Conservation (phyloP, 2,113 vertebrate species). For the Seriola dumerili region DNA sequence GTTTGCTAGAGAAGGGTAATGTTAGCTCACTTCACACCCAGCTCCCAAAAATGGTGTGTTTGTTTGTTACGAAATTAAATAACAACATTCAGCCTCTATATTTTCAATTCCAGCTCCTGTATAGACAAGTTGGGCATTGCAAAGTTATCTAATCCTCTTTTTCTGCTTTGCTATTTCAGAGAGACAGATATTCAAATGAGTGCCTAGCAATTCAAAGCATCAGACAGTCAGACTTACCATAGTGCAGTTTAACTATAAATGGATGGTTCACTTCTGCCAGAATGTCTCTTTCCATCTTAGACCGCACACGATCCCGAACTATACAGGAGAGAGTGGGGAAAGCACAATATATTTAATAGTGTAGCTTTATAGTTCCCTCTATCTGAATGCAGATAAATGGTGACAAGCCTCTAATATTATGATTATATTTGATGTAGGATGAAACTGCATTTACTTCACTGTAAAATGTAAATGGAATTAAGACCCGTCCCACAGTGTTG, state of each 20-base stretch:
- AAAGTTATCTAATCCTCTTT: background rate
- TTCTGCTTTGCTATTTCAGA: background rate
- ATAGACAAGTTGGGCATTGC: background rate
- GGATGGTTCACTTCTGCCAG: constrained; percentile 97
- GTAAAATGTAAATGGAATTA: constrained; percentile 31
- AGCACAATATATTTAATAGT: background rate
- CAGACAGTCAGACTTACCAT: constrained; percentile 84
- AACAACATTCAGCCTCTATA: background rate
- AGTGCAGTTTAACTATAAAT: constrained; percentile 97
- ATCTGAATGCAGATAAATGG: constrained; percentile 1
- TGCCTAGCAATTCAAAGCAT: background rate
- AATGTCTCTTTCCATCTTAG: constrained; percentile 98
- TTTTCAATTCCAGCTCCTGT: background rate
- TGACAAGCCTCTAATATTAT: background rate
- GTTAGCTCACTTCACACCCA: background rate
- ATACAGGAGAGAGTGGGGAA: background rate
- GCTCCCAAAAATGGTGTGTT: background rate
- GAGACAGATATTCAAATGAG: constrained; percentile 3
- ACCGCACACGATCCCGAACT: constrained; percentile 95
- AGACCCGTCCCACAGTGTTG: background rate
- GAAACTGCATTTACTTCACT: constrained; percentile 37
- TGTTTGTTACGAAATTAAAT: background rate
- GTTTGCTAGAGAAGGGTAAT: background rate
- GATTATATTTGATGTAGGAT: background rate
- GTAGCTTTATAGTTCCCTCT: background rate